Conservation (phyloP, 2,888 invertebrate species). For the Rotaria macrura region DNA sequence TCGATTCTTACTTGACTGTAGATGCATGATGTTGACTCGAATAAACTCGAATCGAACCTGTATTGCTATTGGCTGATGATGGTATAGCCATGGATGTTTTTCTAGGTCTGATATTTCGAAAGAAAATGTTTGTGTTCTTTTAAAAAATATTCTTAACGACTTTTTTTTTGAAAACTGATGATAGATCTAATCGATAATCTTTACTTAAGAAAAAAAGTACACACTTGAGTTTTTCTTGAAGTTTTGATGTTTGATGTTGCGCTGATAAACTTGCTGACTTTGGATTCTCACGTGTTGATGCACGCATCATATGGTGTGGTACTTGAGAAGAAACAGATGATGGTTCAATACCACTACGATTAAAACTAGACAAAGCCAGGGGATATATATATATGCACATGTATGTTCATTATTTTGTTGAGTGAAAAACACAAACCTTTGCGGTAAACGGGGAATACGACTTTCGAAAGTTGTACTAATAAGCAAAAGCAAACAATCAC, state of each 20-base stretch:
- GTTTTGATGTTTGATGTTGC: neutral
- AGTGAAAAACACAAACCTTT: neutral
- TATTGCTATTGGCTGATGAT: neutral
- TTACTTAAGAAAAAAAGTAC: neutral
- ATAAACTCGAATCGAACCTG: slow-evolving; percentile 18
- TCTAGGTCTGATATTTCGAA: neutral
- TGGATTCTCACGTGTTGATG: neutral
- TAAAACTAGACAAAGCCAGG: neutral
- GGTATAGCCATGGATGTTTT: neutral
- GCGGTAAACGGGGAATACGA: slow-evolving; percentile 6
- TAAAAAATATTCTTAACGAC: neutral
- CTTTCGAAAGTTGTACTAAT: neutral
- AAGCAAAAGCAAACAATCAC: neutral
- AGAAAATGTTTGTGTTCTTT: neutral
- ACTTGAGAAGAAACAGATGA: neutral
- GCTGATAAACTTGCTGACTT: neutral
- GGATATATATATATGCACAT: neutral
- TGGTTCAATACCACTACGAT: neutral
- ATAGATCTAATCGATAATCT: neutral
- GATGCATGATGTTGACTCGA: neutral
- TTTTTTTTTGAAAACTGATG: neutral
- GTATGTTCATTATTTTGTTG: neutral
- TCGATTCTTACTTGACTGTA: neutral
- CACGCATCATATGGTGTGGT: neutral
- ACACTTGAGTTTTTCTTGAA: slow-evolving; percentile 11